phyloP scores from a whole-genome alignment of 1,140 invertebrate genomes.

The Ephestia elutella region DNA sequence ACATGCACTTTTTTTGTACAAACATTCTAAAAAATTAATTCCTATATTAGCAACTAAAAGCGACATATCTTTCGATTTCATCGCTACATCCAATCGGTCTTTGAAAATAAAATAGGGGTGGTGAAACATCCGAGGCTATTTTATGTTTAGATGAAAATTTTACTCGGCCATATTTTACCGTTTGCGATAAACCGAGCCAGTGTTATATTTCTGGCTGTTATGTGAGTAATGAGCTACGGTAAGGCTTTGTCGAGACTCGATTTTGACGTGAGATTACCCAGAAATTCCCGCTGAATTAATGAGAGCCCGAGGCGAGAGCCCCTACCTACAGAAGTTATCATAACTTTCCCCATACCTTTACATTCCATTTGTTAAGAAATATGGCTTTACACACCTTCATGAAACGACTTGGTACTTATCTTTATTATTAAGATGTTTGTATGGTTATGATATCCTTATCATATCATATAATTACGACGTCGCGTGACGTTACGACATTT shows the following conservation, averaged over 20 bases:
- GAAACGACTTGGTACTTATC: no score
- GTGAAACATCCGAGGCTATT: neutral
- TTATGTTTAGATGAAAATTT: conserved; percentile 12
- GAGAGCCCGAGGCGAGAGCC: conserved; percentile 5
- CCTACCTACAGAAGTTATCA: conserved; percentile 5
- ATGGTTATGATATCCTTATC: no score
- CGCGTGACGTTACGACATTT: no score
- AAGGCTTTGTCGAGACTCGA: conserved; percentile 21
- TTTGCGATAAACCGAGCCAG: conserved; percentile 15
- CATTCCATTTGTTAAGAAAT: conserved; percentile 4
- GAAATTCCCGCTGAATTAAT: conserved; percentile 18
- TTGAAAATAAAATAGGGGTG: neutral
- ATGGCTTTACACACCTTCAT: neutral
- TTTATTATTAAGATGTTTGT: no score
- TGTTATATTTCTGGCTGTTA: conserved; percentile 18
- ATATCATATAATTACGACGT: no score
- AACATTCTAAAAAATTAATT: neutral
- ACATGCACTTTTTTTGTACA: neutral
- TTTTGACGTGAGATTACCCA: conserved; percentile 28
- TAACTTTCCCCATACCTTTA: conserved; percentile 8
- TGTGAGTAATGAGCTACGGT: conserved; percentile 18
- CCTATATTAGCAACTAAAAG: neutral
- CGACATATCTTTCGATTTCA: neutral
- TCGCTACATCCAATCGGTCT: neutral
- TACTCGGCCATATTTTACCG: conserved; percentile 11